Base-by-base conservation (phyloP, 2,888 invertebrate species). In the Caenorhabditis wallacei region DNA sequence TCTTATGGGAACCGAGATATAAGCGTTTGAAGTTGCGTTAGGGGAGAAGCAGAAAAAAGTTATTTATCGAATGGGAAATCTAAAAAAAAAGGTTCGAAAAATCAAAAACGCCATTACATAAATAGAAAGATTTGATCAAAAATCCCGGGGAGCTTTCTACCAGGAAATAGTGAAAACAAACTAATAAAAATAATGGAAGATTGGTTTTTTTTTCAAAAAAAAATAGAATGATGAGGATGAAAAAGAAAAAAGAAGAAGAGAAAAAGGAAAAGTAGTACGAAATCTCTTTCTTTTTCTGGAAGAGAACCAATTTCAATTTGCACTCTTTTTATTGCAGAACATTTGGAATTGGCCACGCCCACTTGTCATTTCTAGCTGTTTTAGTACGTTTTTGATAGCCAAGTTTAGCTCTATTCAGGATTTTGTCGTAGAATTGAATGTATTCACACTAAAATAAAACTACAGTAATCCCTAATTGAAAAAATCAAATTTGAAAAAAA, bases 291-390 rank as follows among this genome's bases (percentile, higher is more conserved):
- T 54, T 53, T 24, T 24, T 53, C 16, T 16, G 4, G 54, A 46
- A 11, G 46, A 46, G 4, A 5, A 5, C 30, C 30, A 56, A n/a
- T 30, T n/a, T n/a, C 57, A 35, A 57, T 57, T 57, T 37, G 57
- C 20, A 57, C 57, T 57, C 13, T 24, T 11, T 57, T 57, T 57
- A 57, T 57, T 57, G 57, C 57, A 57, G 37, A 56, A 22, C 7
- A 54, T 7, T 24, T 40, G 18, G n/a, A 26, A 30, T 54, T 26
- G 54, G 54, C 24, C 30, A 26, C 26, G 54, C 54, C 54, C 54
- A 54, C 54, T 16, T 54, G 24, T 54, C 11, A 2, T n/a, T 30
- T 2, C 26, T 20, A 22, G n/a, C 30, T 30, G 30, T 3, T 5
- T 30, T 30, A 30, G 30, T 30, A 30, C 30, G 30, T 30, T 30